Evolutionary conservation across 1,140 invertebrate genomes (phyloP).

Genomic region (Laupala kohalensis): DNA sequence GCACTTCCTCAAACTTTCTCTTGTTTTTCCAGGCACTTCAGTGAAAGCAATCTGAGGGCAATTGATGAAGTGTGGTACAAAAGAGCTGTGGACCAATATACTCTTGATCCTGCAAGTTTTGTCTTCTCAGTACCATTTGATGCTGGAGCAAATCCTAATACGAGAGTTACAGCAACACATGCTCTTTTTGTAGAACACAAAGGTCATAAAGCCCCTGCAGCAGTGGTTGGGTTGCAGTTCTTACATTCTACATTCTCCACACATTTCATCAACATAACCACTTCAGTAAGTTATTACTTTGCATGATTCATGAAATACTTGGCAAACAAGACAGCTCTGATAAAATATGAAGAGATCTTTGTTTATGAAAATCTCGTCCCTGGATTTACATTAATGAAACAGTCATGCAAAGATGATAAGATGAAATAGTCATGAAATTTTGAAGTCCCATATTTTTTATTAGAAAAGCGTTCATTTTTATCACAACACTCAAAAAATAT

Average conservation of each 20-base stretch:
- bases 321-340: neutral
- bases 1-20: constrained; percentile 11
- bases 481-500: no score
- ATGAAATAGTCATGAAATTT: no score
- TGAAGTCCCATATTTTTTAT: no score
- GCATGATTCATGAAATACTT: neutral
- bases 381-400: no score
- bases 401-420: no score
- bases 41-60: constrained; percentile 62
- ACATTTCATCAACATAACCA: constrained; percentile 76
- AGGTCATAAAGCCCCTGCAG: constrained; percentile 71
- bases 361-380: no score
- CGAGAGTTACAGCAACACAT: constrained; percentile 75
- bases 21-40: constrained; percentile 56
- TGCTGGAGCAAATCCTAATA: constrained; percentile 45
- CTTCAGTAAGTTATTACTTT: constrained; percentile 44
- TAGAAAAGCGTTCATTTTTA: no score
- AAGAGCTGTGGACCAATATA: constrained; percentile 79
- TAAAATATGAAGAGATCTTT: no score
- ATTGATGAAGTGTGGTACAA: constrained; percentile 88
- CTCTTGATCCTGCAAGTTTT: constrained; percentile 74
- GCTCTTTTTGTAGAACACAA: constrained; percentile 78
- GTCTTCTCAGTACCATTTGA: constrained; percentile 84
- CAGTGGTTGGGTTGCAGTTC: constrained; percentile 79
- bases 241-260: constrained; percentile 63